Conservation (phyloP, 2,888 invertebrate species). For the Cantharis lateralis region DNA sequence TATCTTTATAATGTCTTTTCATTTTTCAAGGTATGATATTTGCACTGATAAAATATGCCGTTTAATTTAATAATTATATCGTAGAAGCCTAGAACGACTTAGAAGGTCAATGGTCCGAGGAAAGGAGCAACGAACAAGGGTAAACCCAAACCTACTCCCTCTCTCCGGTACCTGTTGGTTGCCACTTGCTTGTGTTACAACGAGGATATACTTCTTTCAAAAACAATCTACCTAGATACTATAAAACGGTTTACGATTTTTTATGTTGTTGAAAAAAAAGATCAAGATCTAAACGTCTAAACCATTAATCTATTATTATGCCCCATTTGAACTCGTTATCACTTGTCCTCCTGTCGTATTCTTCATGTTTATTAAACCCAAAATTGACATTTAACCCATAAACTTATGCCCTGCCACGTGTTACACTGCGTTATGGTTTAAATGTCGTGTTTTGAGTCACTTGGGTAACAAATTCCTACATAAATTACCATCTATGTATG, state of each 20-base stretch:
- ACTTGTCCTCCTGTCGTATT: conserved; percentile 20
- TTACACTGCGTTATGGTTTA: conserved; percentile 21
- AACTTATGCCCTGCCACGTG: conserved; percentile 32
- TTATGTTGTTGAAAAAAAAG: background rate
- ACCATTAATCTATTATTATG: background rate
- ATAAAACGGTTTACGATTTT: conserved; percentile 15
- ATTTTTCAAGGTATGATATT: conserved; percentile 24
- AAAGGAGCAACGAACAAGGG: conserved; percentile 44
- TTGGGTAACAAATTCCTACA: conserved; percentile 23
- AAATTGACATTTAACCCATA: conserved; percentile 35
- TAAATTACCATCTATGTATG: conserved; percentile 23
- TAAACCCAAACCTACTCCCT: conserved; percentile 39
- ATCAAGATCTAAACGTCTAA: background rate
- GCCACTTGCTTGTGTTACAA: conserved; percentile 36
- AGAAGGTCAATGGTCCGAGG: conserved; percentile 44
- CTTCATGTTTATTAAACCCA: conserved; percentile 23
- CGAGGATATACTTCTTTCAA: conserved; percentile 30
- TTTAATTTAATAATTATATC: conserved; percentile 38
- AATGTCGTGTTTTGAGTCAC: conserved; percentile 24
- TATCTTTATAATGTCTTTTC: background rate
- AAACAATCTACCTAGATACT: conserved; percentile 21
- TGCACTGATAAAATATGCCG: conserved; percentile 31
- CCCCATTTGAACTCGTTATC: conserved; percentile 16
- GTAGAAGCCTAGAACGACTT: conserved; percentile 40
- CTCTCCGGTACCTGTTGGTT: conserved; percentile 39